Conservation (phyloP, 2,888 invertebrate species). For the Macropis europaea region DNA sequence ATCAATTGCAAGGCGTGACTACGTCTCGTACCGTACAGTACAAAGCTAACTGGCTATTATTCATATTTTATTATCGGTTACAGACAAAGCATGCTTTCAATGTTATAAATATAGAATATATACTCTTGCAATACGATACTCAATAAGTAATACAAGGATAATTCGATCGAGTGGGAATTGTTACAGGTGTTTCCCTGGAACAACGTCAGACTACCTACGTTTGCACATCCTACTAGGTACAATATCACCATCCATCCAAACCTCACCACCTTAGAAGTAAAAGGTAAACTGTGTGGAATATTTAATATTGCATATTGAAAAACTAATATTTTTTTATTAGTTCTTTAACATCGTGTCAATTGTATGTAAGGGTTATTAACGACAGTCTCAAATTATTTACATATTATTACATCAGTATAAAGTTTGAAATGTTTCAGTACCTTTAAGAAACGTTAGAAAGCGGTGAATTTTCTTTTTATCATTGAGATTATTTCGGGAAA, state of each 20-base stretch:
- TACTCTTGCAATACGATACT: neutral
- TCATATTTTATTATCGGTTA: conserved; percentile 18
- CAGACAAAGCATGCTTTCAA: neutral
- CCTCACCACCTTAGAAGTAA: conserved; percentile 92
- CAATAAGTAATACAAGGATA: neutral
- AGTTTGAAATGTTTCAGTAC: too few relatives aligned
- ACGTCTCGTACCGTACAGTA: conserved; percentile 4
- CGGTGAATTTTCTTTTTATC: too few relatives aligned
- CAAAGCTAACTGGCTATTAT: conserved; percentile 6
- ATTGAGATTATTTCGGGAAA: too few relatives aligned
- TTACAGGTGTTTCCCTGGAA: conserved; percentile 88
- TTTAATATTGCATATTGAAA: too few relatives aligned
- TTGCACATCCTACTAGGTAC: conserved; percentile 90
- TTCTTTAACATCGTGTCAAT: too few relatives aligned
- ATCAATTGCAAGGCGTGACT: conserved; percentile 45
- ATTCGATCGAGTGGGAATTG: conserved; percentile 17
- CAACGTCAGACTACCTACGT: conserved; percentile 88
- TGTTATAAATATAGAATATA: neutral
- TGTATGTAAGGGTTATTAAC: too few relatives aligned
- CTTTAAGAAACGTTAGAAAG: too few relatives aligned
- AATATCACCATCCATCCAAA: conserved; percentile 96
- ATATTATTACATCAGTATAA: too few relatives aligned
- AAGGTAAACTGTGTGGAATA: too few relatives aligned
- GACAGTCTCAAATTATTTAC: too few relatives aligned
- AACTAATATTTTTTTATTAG: neutral